These are phyloP conservation scores for Macrobrachium rosenbergii DNA, from an alignment of 1,140 invertebrate genomes.

Conservation along the genomic window DNA sequence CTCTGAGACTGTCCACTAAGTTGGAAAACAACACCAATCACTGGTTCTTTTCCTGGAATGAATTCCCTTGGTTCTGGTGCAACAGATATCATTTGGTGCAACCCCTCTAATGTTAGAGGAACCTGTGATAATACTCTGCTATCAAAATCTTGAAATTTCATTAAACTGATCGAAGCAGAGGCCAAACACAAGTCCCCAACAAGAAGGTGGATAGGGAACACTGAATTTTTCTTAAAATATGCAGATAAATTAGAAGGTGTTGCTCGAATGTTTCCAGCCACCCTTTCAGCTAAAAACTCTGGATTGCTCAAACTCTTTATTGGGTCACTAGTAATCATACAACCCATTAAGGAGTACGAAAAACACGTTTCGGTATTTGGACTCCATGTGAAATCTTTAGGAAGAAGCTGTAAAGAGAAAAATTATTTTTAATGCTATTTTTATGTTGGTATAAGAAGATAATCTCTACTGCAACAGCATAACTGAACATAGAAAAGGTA, in stretches of 20 bases:
- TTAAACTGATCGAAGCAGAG: conserved; percentile 21
- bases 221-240: conserved; percentile 44
- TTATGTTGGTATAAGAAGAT: too few species aligned
- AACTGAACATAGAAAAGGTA: too few species aligned
- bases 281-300: conserved; percentile 38
- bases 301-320: conserved; percentile 42
- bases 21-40: conserved; percentile 30
- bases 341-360: conserved; percentile 40
- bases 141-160: conserved; percentile 13
- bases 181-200: conserved; percentile 44
- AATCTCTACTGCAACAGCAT: too few species aligned
- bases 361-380: background rate
- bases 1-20: conserved; percentile 1
- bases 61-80: conserved; percentile 32
- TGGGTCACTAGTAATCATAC: conserved; percentile 28
- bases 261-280: conserved; percentile 29
- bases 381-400: conserved; percentile 9
- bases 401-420: conserved; percentile 30
- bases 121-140: background rate
- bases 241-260: conserved; percentile 16
- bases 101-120: conserved; percentile 31
- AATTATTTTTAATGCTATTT: too few species aligned
- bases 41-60: conserved; percentile 21
- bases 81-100: conserved; percentile 30
- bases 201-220: conserved; percentile 44